Conservation (phyloP, 2,113 vertebrate species). For the Lycaon pictus region DNA sequence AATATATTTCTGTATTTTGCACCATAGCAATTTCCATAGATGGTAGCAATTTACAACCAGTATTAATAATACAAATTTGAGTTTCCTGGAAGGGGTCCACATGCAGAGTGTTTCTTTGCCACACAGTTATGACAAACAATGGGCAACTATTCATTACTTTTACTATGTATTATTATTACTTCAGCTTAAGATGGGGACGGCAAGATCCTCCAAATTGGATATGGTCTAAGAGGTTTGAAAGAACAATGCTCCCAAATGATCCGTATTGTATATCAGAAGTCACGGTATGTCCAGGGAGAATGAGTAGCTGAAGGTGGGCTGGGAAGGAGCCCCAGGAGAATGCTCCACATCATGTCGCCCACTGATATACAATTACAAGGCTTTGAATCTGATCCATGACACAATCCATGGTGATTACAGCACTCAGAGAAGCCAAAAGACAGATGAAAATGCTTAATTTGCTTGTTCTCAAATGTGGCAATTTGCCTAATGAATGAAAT, state of each 20-base stretch:
- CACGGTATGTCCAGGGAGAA: constrained; percentile 67
- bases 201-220: constrained; percentile 71
- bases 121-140: constrained; percentile 77
- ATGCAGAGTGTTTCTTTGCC: constrained; percentile 74
- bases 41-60: constrained; percentile 78
- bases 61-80: constrained; percentile 81
- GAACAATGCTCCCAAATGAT: constrained; percentile 82
- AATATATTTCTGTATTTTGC: constrained; percentile 78
- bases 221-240: constrained; percentile 69
- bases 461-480: constrained; percentile 78
- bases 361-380: constrained; percentile 78
- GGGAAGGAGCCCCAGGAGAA: constrained; percentile 65
- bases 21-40: constrained; percentile 79
- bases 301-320: constrained; percentile 63
- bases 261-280: constrained; percentile 68
- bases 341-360: constrained; percentile 21
- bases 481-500: constrained; percentile 82
- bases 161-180: constrained; percentile 73
- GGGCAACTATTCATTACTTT: constrained; percentile 72
- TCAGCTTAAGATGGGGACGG: constrained; percentile 70
- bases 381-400: constrained; percentile 77
- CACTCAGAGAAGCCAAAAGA: constrained; percentile 70
- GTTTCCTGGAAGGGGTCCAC: constrained; percentile 76
- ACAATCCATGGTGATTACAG: constrained; percentile 79
- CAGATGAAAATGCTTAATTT: constrained; percentile 79